Evolutionary conservation across 2,888 invertebrate genomes (phyloP).

Genomic region (Rotaria magnacalcarata): DNA sequence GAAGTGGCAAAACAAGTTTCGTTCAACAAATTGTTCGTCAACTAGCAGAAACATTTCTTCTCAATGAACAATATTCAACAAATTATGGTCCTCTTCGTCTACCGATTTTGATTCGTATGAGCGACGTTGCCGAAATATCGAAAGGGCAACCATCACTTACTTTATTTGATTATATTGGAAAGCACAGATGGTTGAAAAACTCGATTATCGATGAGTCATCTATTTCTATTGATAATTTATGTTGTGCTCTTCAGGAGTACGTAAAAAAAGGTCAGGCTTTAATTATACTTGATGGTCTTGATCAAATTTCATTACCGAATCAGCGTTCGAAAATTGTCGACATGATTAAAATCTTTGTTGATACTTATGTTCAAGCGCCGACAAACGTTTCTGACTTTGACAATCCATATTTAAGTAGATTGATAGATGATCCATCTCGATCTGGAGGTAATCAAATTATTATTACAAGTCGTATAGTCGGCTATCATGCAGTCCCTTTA

Average conservation of each 20-base stretch:
- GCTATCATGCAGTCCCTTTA: neutral
- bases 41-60: neutral
- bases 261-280: neutral
- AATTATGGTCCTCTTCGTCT: neutral
- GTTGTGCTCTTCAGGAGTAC: neutral
- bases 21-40: neutral
- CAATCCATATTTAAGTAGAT: neutral
- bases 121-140: neutral
- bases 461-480: neutral
- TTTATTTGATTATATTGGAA: neutral
- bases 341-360: neutral
- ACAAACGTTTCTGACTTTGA: neutral
- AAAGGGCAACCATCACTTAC: neutral
- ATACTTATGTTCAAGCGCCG: neutral
- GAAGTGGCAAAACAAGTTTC: constrained; percentile 1
- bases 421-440: neutral
- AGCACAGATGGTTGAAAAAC: neutral
- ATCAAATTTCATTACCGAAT: neutral
- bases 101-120: neutral
- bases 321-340: neutral
- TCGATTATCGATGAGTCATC: no score
- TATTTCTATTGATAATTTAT: neutral
- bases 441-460: neutral
- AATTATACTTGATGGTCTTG: neutral
- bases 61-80: neutral